Evolutionary conservation across 2,113 vertebrate genomes (phyloP).

Genomic region (Pseudorasbora parva): DNA sequence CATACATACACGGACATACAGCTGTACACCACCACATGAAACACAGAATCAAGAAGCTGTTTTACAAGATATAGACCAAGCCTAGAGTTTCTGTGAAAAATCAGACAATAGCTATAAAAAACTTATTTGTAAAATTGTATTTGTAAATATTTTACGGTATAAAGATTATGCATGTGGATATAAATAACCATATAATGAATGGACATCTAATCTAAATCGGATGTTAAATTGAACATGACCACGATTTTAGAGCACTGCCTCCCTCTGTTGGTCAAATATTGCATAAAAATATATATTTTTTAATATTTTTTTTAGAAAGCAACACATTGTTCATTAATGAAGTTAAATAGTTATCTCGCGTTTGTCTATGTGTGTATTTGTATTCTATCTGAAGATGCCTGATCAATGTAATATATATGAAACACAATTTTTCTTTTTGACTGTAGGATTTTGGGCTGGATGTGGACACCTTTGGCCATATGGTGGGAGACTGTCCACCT

Average conservation of each 20-base stretch:
- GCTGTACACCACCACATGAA: not conserved
- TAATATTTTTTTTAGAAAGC: not conserved
- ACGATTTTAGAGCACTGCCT: no score
- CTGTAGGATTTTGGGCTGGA: constrained; percentile 92
- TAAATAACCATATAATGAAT: not conserved
- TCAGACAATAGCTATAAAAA: no score
- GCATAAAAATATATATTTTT: no score
- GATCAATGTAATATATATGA: not conserved
- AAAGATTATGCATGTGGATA: not conserved
- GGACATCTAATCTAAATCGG: not conserved
- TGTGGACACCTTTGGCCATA: constrained; percentile 81
- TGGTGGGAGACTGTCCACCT: constrained; percentile 84
- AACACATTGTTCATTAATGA: not conserved
- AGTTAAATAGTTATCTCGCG: not conserved
- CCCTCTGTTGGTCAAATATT: no score
- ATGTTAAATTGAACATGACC: not conserved
- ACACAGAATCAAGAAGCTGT: not conserved
- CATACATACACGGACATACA: no score
- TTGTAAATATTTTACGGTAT: no score
- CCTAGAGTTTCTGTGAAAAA: not conserved
- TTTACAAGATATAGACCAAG: not conserved
- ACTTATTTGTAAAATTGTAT: no score
- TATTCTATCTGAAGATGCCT: not conserved
- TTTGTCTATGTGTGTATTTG: not conserved
- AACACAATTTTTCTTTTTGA: constrained; percentile 7